Conservation (phyloP, 2,797 vertebrate genomes). For the Staurois parvus region DNA sequence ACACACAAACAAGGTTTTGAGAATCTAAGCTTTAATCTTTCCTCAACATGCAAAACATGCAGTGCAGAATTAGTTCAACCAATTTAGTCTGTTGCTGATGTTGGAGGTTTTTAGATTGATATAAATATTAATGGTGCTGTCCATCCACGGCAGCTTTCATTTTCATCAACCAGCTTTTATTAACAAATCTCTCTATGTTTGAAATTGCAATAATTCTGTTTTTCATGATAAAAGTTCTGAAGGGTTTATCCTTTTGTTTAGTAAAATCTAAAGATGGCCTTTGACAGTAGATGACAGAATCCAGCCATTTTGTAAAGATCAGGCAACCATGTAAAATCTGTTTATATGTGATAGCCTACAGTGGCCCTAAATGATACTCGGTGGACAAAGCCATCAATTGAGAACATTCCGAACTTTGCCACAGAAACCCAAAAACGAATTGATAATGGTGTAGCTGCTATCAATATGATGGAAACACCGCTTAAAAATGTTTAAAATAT, state of each 20-base stretch:
- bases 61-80: slow-evolving; percentile 14
- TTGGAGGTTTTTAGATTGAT: slow-evolving; percentile 19
- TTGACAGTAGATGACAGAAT: too few species aligned
- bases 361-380: too few species aligned
- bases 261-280: too few species aligned
- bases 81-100: slow-evolving; percentile 15
- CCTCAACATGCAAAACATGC: not conserved
- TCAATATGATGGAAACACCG: too few species aligned
- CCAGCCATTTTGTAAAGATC: too few species aligned
- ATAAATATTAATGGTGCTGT: slow-evolving; percentile 59
- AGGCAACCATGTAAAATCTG: too few species aligned
- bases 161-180: slow-evolving; percentile 44
- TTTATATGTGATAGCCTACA: too few species aligned
- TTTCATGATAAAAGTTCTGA: slow-evolving; percentile 30
- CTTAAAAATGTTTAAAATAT: too few species aligned
- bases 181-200: slow-evolving; percentile 40
- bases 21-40: not conserved
- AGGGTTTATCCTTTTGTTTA: not conserved
- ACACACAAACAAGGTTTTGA: not conserved
- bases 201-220: slow-evolving; percentile 41
- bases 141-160: slow-evolving; percentile 31
- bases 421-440: too few species aligned
- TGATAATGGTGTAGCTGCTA: too few species aligned
- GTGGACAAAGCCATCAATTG: too few species aligned
- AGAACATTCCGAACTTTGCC: too few species aligned